Base-by-base conservation (phyloP, 2,797 vertebrate genomes). In the Pitangus sulphuratus region DNA sequence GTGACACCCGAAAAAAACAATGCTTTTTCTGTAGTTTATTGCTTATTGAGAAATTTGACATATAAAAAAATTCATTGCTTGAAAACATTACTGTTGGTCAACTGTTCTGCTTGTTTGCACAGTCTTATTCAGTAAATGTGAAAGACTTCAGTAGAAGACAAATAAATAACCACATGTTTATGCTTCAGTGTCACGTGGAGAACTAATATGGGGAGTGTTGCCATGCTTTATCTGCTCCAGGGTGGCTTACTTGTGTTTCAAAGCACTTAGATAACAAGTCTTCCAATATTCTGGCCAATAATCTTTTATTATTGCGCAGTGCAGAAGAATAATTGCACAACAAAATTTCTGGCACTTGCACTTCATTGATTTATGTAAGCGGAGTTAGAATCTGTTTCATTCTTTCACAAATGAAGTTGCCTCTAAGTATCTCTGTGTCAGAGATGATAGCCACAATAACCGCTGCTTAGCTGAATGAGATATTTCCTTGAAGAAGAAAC, bases 241-340 rank as follows among this genome's bases (percentile, higher is more conserved):
- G 12, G 50, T 76, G 72, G 42, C 16, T 89, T 83, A 66, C 42
- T 87, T 84, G 28, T 69, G 20, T 93, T 94, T 84, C 39, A 75
- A 68, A 91, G 72, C 50, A 81, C 50, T 39, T 42, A 72, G 82
- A 89, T 84, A 92, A 58, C 47, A 92, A 89, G 28, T 35, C 69
- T 81, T 88, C 42, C 70, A 82, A 35, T 76, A 76, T 66, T 86
- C 54, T 86, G n/a, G 58, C 69, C 62, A 94, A 47, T 75, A 91
- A 35, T 17, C 9, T 84, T 82, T 84, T 86, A n/a, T 88, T 94
- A 89, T 91, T 88, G 61, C 58, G 44, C 50, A 74, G 25, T 61
- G 40, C 39, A 66, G 74, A 78, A 75, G 22, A 91, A 66, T 75
- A 93, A 87, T 94, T 92, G 44, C 89, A 91, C 37, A 91, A 84